phyloP scores from a whole-genome alignment of 2,888 invertebrate genomes.

The Gryllus longicercus region DNA sequence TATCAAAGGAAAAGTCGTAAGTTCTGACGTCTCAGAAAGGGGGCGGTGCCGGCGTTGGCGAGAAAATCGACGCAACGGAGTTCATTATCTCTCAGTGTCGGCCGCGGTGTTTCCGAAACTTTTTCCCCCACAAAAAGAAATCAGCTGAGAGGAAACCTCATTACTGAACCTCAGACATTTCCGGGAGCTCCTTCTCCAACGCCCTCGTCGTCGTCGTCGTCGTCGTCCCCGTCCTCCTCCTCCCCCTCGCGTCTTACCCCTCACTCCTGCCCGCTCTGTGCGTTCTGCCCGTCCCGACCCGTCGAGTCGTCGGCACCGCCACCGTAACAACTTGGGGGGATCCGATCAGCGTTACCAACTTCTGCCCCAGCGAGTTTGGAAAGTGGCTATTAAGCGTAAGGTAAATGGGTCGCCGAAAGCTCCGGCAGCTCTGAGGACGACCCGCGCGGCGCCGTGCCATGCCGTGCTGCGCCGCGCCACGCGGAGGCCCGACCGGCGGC shows the following conservation, averaged over 20 bases:
- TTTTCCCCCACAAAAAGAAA: neutral
- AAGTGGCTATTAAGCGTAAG: slow-evolving; percentile 8
- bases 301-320: neutral
- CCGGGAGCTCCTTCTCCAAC: neutral
- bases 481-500: no score
- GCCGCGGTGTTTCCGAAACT: neutral
- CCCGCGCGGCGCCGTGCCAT: no score
- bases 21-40: neutral
- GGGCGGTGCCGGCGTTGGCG: neutral
- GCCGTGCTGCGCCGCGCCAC: no score
- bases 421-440: no score
- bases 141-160: slow-evolving; percentile 17
- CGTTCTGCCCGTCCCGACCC: no score
- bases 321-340: slow-evolving; percentile 17
- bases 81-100: slow-evolving; percentile 1
- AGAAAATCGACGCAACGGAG: slow-evolving; percentile 17
- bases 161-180: neutral
- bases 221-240: no score
- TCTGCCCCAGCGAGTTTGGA: neutral
- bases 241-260: no score
- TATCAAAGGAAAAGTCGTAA: slow-evolving; percentile 2
- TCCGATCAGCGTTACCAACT: slow-evolving; percentile 17
- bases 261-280: no score
- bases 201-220: no score
- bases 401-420: neutral